phyloP scores from a whole-genome alignment of 2,113 vertebrate species.

The Dromaius novaehollandiae region DNA sequence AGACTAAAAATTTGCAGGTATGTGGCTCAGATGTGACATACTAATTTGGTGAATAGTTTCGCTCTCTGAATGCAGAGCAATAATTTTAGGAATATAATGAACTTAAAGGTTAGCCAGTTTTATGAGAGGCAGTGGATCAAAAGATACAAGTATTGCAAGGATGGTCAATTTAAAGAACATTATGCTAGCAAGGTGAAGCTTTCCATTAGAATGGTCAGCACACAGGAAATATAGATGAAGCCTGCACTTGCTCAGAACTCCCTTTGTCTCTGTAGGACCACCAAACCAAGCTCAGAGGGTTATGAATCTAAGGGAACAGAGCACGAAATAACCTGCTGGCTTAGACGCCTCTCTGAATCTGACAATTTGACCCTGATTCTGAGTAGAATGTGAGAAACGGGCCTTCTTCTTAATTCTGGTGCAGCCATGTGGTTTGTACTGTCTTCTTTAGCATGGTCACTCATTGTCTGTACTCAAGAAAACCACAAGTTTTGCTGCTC shows the following conservation, averaged over 20 bases:
- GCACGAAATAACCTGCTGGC: not conserved
- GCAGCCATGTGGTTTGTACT: not conserved
- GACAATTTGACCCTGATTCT: not conserved
- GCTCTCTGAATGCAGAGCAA: constrained; percentile 21
- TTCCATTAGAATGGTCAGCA: constrained; percentile 9
- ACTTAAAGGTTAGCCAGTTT: constrained; percentile 50
- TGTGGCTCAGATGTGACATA: constrained; percentile 1
- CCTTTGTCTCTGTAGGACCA: not conserved
- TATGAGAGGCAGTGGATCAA: constrained; percentile 49
- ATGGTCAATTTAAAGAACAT: constrained; percentile 50
- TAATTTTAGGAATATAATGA: constrained; percentile 56
- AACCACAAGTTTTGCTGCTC: not conserved
- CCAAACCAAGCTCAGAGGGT: not conserved
- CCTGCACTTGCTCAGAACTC: not conserved
- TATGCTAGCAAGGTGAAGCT: constrained; percentile 19
- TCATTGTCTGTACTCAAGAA: not conserved
- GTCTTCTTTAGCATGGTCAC: not conserved
- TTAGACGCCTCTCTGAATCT: not conserved
- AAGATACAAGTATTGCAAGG: not conserved
- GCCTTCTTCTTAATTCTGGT: not conserved
- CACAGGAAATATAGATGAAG: not conserved
- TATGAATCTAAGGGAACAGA: not conserved
- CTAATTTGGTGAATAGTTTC: constrained; percentile 37
- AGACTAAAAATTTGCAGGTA: constrained; percentile 15
- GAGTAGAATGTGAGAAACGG: not conserved